Conservation (phyloP, 2,888 invertebrate species). For the Lepidocyrtoides sp. region DNA sequence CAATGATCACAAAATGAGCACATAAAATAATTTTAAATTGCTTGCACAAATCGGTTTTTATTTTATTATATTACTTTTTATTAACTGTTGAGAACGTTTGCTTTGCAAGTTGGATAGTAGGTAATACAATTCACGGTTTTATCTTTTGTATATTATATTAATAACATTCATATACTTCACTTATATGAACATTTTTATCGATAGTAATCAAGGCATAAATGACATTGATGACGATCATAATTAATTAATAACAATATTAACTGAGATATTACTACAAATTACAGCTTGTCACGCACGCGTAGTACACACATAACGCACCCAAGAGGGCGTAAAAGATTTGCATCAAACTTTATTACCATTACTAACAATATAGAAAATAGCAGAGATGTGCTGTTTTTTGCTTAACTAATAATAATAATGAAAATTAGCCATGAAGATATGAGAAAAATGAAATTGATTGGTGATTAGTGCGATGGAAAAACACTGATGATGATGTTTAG, state of each 20-base stretch:
- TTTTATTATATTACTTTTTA: neutral
- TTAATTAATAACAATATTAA: neutral
- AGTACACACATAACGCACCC: neutral
- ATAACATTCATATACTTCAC: neutral
- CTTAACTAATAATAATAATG: too few species aligned
- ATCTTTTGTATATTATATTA: neutral
- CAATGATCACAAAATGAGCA: too few species aligned
- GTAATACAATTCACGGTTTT: slow-evolving; percentile 29
- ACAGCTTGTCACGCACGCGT: neutral
- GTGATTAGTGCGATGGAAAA: neutral
- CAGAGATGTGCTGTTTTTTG: too few species aligned
- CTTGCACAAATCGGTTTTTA: slow-evolving; percentile 36
- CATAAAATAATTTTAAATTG: too few species aligned
- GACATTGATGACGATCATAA: neutral
- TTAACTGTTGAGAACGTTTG: slow-evolving; percentile 1
- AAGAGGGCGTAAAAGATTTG: neutral
- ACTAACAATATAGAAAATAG: neutral
- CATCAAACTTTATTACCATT: too few species aligned
- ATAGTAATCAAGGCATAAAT: slow-evolving; percentile 25
- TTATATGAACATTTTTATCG: neutral
- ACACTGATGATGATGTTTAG: neutral
- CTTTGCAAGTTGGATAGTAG: neutral
- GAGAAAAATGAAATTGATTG: too few species aligned
- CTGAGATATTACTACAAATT: neutral
- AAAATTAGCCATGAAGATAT: too few species aligned